phyloP scores from a whole-genome alignment of 2,888 invertebrate genomes.

The Athripsodes cinereus region DNA sequence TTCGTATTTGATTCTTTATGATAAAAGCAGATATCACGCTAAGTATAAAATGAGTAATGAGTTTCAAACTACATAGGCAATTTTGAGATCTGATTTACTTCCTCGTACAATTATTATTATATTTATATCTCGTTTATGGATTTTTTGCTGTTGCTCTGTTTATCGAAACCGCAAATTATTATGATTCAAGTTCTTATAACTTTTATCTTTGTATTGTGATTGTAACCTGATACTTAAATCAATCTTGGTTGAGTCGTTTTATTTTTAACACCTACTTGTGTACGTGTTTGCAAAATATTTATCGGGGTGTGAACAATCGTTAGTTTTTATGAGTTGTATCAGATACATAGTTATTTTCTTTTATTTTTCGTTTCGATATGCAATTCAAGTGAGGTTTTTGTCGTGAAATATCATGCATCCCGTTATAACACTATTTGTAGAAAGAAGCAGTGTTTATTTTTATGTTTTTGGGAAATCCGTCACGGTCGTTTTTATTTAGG shows the following conservation, averaged over 20 bases:
- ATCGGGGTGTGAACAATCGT: background rate
- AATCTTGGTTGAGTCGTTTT: background rate
- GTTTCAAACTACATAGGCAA: background rate
- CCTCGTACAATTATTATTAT: background rate
- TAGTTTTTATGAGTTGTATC: no score
- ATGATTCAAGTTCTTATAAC: background rate
- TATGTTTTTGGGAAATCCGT: no score
- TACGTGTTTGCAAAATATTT: background rate
- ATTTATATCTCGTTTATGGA: background rate
- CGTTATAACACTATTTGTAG: no score
- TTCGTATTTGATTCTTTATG: background rate
- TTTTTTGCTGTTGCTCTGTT: background rate
- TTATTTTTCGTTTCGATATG: no score
- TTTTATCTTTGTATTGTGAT: background rate
- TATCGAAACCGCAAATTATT: background rate
- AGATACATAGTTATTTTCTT: no score
- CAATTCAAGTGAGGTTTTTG: no score
- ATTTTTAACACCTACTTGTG: background rate
- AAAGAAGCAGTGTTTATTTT: no score
- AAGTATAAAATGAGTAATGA: background rate
- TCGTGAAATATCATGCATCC: no score
- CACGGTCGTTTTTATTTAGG: no score
- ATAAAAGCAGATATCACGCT: background rate
- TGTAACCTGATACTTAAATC: background rate
- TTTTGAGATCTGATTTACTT: background rate